phyloP scores from a whole-genome alignment of 1,140 invertebrate species.

The Lethocerus indicus region DNA sequence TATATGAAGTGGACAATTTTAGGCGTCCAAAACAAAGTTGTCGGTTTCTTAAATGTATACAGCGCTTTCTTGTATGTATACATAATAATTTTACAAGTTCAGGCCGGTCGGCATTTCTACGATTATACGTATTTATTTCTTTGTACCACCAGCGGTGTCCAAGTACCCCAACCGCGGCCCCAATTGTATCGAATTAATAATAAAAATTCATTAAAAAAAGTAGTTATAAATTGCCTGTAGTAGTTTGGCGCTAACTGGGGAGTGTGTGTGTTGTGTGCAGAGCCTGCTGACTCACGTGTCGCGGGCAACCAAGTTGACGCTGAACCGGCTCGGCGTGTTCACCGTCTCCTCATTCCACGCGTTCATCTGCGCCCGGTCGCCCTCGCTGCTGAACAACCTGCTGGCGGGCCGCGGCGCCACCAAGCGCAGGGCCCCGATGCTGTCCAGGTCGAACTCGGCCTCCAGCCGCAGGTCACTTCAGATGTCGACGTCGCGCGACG shows the following conservation, averaged over 20 bases:
- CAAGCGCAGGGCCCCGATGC: constrained; percentile 64
- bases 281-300: constrained; percentile 89
- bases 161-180: neutral
- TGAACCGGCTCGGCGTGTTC: constrained; percentile 91
- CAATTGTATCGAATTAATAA: neutral
- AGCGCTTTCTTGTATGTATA: neutral
- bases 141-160: neutral
- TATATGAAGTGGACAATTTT: too few relatives aligned
- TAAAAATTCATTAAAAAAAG: too few relatives aligned
- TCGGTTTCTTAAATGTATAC: too few relatives aligned
- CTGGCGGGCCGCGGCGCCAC: constrained; percentile 78
- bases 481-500: constrained; percentile 65
- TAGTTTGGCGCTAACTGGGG: neutral
- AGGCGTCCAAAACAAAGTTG: too few relatives aligned
- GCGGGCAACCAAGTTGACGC: constrained; percentile 79
- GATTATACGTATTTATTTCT: neutral
- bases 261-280: constrained; percentile 31
- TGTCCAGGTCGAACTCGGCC: constrained; percentile 76
- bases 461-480: constrained; percentile 65
- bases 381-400: constrained; percentile 80
- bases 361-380: constrained; percentile 87
- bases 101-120: neutral
- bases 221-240: too few relatives aligned
- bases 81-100: neutral
- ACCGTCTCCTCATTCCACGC: constrained; percentile 96